Conservation (phyloP, 2,113 vertebrate genomes). For the Abramis brama region DNA sequence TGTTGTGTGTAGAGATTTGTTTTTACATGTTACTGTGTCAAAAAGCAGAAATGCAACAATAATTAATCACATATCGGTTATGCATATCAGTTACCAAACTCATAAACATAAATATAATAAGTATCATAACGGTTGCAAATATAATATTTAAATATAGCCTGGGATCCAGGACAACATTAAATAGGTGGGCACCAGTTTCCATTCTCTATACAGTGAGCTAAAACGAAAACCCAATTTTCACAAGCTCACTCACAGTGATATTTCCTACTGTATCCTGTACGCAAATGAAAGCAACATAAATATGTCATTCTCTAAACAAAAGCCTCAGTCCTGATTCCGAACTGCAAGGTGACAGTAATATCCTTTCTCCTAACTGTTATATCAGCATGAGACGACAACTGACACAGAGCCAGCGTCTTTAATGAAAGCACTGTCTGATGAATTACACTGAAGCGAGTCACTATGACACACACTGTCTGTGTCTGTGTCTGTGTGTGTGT, state of each 20-base stretch:
- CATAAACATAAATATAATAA: not conserved
- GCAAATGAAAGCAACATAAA: slow-evolving; percentile 5
- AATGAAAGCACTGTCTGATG: slow-evolving; percentile 51
- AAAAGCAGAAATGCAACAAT: no score
- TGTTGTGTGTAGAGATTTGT: not conserved
- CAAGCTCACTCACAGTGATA: not conserved
- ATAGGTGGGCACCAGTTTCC: not conserved
- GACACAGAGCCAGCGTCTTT: slow-evolving; percentile 2
- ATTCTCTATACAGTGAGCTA: no score
- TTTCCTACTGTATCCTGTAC: not conserved
- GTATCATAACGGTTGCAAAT: not conserved
- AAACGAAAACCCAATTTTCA: not conserved
- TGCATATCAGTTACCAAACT: not conserved
- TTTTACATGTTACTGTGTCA: not conserved
- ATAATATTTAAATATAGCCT: not conserved
- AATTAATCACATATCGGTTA: not conserved
- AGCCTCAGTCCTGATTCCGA: not conserved
- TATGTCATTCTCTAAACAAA: not conserved
- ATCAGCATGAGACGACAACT: slow-evolving; percentile 15
- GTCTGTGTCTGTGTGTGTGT: slow-evolving; percentile 38
- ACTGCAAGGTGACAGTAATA: slow-evolving; percentile 17
- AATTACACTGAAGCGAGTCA: slow-evolving; percentile 46
- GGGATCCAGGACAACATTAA: not conserved
- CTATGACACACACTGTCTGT: slow-evolving; percentile 39
- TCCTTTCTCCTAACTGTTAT: slow-evolving; percentile 25